phyloP scores from a whole-genome alignment of 2,797 vertebrate genomes.

The Rousettus madagascariensis region DNA sequence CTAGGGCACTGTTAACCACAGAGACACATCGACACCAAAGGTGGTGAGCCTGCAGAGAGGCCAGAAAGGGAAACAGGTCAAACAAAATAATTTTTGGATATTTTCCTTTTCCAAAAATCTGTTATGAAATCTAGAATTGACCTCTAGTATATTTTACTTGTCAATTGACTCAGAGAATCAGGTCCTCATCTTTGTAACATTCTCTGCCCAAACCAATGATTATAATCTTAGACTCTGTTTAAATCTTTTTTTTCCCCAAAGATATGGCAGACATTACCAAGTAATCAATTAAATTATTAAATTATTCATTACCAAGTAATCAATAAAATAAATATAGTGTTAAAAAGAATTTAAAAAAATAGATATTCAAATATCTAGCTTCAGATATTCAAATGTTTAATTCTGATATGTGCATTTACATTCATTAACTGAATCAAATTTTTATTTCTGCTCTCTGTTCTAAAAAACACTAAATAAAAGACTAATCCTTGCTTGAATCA shows the following conservation, averaged over 20 bases:
- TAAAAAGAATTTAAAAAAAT: constrained; percentile 23
- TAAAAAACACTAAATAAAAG: constrained; percentile 1
- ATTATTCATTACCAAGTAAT: neutral
- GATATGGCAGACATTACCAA: constrained; percentile 14
- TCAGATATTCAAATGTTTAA: neutral
- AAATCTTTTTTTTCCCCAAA: constrained; percentile 17
- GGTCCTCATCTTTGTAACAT: constrained; percentile 74
- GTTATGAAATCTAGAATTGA: constrained; percentile 67
- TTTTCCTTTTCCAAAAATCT: constrained; percentile 60
- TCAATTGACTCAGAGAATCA: constrained; percentile 78
- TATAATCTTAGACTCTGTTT: constrained; percentile 32
- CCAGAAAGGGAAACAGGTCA: constrained; percentile 59
- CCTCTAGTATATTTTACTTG: constrained; percentile 77
- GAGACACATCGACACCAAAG: constrained; percentile 48
- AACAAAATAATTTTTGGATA: constrained; percentile 43
- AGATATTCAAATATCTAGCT: neutral
- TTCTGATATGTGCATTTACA: neutral
- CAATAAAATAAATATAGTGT: neutral
- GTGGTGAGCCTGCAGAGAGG: constrained; percentile 34
- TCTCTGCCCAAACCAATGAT: constrained; percentile 71
- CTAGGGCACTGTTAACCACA: constrained; percentile 62
- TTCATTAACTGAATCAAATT: neutral
- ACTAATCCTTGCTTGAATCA: neutral
- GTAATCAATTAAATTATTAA: too few species aligned
- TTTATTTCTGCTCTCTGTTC: constrained; percentile 27